These are phyloP conservation scores for Leuciscus waleckii DNA, from an alignment of 2,797 vertebrate genomes.

Conservation along the genomic window DNA sequence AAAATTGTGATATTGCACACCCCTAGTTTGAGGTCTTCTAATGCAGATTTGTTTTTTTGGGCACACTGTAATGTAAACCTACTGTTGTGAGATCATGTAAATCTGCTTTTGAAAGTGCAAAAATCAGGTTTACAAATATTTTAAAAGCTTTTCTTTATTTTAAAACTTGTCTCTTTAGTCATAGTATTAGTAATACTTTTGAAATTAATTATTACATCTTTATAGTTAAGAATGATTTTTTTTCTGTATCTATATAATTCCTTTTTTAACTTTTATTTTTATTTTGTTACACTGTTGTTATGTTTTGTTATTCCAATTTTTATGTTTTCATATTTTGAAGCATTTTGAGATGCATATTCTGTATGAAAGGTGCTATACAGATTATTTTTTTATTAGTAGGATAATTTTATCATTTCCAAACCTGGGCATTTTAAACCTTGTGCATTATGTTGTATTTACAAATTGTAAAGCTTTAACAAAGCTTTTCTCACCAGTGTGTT, in stretches of 20 bases:
- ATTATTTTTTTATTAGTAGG: background rate
- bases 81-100: background rate
- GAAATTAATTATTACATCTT: no score
- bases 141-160: no score
- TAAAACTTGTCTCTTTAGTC: background rate
- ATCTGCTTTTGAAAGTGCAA: background rate
- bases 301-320: background rate
- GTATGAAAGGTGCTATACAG: background rate
- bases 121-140: background rate
- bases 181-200: background rate
- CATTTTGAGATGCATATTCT: background rate
- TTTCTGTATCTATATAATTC: background rate
- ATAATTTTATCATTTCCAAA: background rate
- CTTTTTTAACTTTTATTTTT: no score
- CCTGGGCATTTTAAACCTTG: background rate
- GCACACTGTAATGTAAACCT: background rate
- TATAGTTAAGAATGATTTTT: background rate
- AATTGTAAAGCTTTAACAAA: conserved; percentile 12
- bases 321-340: background rate
- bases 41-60: background rate
- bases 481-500: conserved; percentile 11
- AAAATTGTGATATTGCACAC: background rate
- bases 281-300: background rate
- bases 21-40: background rate
- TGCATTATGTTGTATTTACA: background rate